Evolutionary conservation across 1,140 invertebrate species (phyloP).

Genomic region (Geopemphigus sp.): DNA sequence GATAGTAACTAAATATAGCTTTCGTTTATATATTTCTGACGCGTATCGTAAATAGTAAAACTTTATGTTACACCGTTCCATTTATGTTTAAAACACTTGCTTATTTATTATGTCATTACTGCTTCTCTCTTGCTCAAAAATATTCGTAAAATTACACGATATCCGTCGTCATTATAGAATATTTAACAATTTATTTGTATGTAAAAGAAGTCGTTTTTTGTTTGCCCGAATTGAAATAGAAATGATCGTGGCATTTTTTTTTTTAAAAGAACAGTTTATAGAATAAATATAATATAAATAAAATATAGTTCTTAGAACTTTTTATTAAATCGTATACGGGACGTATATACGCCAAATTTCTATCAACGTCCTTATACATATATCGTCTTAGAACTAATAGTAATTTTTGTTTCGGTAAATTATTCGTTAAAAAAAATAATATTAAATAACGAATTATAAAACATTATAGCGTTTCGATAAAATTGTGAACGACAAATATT

Average conservation of each 20-base stretch:
- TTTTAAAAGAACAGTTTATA: no score
- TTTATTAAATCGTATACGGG: no score
- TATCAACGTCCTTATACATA: background rate
- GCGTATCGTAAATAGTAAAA: background rate
- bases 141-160: no score
- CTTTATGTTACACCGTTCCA: background rate
- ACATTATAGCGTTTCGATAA: no score
- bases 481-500: no score
- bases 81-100: background rate
- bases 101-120: slow-evolving; percentile 4
- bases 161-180: background rate
- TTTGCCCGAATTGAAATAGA: background rate
- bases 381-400: background rate
- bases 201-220: background rate
- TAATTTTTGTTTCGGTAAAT: background rate
- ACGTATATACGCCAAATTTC: background rate
- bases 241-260: no score
- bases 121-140: background rate
- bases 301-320: no score
- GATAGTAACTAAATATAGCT: slow-evolving; percentile 14
- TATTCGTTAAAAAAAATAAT: no score
- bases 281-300: no score
- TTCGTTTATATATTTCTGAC: background rate
- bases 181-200: background rate
- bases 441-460: no score